phyloP scores from a whole-genome alignment of 2,888 invertebrate species.

The Stenchaetothrips biformis region DNA sequence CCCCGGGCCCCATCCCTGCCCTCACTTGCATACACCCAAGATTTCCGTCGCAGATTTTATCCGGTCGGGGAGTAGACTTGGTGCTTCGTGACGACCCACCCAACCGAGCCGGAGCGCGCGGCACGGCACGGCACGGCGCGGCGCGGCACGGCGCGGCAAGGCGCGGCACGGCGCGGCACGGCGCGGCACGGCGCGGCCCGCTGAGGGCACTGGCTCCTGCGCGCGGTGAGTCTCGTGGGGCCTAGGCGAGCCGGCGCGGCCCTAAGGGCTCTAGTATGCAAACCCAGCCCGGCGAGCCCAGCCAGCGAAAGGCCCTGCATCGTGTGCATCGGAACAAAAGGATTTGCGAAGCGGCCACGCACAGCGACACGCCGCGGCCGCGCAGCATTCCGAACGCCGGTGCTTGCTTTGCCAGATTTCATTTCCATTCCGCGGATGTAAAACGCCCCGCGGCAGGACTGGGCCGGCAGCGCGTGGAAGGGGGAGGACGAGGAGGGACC shows the following conservation, averaged over 20 bases:
- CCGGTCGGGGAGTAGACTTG: not conserved
- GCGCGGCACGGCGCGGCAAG: not conserved
- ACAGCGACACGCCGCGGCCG: not conserved
- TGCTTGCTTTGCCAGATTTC: not conserved
- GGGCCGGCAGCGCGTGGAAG: not conserved
- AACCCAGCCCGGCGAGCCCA: not conserved
- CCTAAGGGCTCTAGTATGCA: too few relatives aligned
- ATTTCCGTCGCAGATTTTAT: constrained; percentile 21
- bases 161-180: not conserved
- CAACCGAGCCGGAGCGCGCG: constrained; percentile 2
- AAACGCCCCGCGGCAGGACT: not conserved
- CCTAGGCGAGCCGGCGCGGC: not conserved
- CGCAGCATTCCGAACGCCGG: not conserved
- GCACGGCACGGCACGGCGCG: not conserved
- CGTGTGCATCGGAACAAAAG: not conserved
- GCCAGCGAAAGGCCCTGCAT: not conserved
- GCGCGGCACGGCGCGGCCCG: not conserved
- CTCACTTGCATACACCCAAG: constrained; percentile 2
- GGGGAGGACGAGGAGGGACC: not conserved
- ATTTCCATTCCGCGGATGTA: not conserved
- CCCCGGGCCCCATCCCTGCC: not conserved
- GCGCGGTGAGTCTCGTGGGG: not conserved
- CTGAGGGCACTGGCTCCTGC: not conserved
- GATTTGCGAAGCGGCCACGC: not conserved
- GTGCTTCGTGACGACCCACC: constrained; percentile 16